phyloP scores from a whole-genome alignment of 2,797 vertebrate species.

The Bothrops alternatus region DNA sequence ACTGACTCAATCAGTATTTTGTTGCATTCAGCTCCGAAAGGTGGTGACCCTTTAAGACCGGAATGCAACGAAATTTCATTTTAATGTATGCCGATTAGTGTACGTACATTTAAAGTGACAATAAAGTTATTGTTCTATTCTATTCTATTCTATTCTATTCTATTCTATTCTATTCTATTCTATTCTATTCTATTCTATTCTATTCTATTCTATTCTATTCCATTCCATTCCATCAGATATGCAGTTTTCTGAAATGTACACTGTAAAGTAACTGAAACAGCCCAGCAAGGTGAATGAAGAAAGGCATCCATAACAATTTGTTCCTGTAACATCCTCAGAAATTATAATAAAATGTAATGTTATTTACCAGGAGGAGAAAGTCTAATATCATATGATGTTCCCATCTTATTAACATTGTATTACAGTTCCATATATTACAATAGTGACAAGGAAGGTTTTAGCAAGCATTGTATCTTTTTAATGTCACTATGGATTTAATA shows the following conservation, averaged over 20 bases:
- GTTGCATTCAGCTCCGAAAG: no score
- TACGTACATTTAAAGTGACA: no score
- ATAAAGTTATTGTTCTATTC: no score
- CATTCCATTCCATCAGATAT: not conserved
- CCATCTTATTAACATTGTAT: slow-evolving; percentile 29
- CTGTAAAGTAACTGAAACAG: not conserved
- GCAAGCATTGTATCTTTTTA: slow-evolving; percentile 30
- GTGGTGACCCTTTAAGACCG: no score
- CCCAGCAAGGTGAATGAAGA: not conserved
- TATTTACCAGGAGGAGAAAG: slow-evolving; percentile 47
- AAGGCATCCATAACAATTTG: not conserved
- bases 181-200: no score
- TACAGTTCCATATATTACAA: slow-evolving; percentile 31
- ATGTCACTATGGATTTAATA: slow-evolving; percentile 18
- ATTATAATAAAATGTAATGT: slow-evolving; percentile 35
- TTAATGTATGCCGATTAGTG: no score
- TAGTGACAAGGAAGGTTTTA: slow-evolving; percentile 15
- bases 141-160: no score
- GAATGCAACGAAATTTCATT: no score
- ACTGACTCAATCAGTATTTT: slow-evolving; percentile 37
- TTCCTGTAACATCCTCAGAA: slow-evolving; percentile 12
- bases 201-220: no score
- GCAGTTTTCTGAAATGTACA: slow-evolving; percentile 24
- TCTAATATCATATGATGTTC: slow-evolving; percentile 28
- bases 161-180: no score